A percentile compares a stretch with the other conserved stretches of the same genome.
These are phyloP conservation scores for Corythoichthys intestinalis DNA, from an alignment of 2,113 vertebrate genomes.

Conservation along the genomic window DNA sequence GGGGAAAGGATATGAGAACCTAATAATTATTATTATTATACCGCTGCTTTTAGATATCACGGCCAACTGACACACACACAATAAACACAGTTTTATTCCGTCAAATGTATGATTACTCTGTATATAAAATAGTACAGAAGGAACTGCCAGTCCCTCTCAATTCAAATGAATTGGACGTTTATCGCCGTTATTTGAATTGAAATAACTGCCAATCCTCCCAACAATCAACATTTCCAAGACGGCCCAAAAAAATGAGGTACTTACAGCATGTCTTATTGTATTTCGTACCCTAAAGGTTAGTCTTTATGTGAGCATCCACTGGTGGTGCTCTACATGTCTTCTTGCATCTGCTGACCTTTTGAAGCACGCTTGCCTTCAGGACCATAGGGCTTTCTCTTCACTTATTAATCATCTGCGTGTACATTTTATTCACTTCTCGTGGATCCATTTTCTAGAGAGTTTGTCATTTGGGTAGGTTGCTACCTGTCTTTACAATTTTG, in stretches of 20 bases:
- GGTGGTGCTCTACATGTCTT: constrained; percentile 55
- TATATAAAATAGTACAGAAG: constrained; percentile 7
- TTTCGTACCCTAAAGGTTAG: constrained; percentile 46
- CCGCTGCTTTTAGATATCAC: constrained; percentile 64
- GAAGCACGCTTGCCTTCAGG: constrained; percentile 60
- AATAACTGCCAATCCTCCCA: constrained; percentile 35
- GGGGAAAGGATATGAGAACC: constrained; percentile 64
- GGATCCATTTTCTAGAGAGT: constrained; percentile 9
- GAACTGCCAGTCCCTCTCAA: background rate
- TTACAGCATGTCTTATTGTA: constrained; percentile 11
- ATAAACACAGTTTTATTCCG: background rate
- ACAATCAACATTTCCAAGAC: constrained; percentile 38
- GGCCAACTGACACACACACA: constrained; percentile 40
- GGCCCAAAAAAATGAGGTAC: constrained; percentile 12
- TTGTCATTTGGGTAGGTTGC: too few species aligned
- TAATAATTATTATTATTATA: constrained; percentile 60
- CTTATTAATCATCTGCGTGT: constrained; percentile 63
- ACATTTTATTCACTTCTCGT: constrained; percentile 61
- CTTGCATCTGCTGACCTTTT: constrained; percentile 63
- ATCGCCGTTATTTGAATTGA: constrained; percentile 13
- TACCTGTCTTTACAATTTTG: too few species aligned
- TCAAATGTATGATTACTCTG: background rate
- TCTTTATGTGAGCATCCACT: constrained; percentile 59
- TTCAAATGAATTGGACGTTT: too few species aligned
- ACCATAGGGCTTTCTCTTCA: constrained; percentile 54